Evolutionary conservation across 2,888 invertebrate genomes (phyloP).

Genomic region (Yponomeuta cagnagella): DNA sequence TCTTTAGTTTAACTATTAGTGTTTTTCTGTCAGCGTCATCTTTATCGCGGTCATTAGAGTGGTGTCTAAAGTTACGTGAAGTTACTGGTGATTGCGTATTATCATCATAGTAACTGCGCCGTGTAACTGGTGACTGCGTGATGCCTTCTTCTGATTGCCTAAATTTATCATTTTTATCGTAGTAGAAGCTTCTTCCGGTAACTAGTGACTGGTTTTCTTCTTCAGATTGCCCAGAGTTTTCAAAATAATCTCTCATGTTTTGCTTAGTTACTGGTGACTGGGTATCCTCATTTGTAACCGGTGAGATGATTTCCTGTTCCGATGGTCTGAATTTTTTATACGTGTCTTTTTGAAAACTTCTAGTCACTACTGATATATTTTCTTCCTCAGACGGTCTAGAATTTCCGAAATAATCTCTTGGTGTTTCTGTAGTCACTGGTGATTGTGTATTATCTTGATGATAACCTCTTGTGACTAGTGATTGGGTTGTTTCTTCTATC

Average conservation of each 20-base stretch:
- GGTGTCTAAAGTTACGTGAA: conserved; percentile 24
- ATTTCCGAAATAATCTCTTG: background rate
- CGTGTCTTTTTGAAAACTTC: background rate
- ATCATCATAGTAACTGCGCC: conserved; percentile 5
- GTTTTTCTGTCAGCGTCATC: conserved; percentile 25
- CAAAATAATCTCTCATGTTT: background rate
- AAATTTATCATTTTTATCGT: background rate
- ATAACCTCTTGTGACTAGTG: background rate
- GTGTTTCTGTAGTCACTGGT: background rate
- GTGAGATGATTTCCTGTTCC: background rate
- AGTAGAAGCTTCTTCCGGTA: background rate
- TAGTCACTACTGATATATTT: background rate
- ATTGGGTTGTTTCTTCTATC: background rate
- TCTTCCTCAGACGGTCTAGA: background rate
- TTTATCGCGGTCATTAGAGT: conserved; percentile 3
- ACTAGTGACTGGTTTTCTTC: conserved; percentile 5
- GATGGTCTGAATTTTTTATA: background rate
- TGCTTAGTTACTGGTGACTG: background rate
- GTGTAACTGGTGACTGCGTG: background rate
- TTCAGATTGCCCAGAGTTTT: background rate
- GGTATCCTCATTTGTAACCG: background rate
- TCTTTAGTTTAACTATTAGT: conserved; percentile 44
- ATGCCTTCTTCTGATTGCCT: conserved; percentile 26
- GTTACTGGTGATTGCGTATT: conserved; percentile 25
- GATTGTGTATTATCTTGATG: background rate